Percentiles rank a stretch among this genome's conserved stretches.
These are phyloP conservation scores for Petrosia ficiformis DNA, from an alignment of 37 sponge, comb jelly and placozoan species.

Conservation along the genomic window DNA sequence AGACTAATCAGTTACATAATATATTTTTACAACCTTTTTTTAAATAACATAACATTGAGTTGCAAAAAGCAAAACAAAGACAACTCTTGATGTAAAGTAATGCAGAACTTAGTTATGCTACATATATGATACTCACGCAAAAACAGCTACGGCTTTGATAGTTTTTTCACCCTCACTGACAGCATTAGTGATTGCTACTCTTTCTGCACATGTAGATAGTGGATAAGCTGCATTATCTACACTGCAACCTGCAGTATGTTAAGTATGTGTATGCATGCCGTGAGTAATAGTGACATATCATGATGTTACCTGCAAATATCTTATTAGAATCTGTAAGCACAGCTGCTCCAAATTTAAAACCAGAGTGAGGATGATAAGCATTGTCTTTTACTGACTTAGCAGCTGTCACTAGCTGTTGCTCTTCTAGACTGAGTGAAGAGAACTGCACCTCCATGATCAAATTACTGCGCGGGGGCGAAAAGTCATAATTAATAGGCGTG, in stretches of 20 bases:
- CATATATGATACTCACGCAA: constrained; percentile 54
- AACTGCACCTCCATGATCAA: background rate
- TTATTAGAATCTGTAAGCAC: background rate
- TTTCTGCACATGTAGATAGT: constrained; percentile 82
- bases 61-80: no score
- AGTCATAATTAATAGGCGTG: background rate
- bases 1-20: no score
- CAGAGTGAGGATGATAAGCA: constrained; percentile 82
- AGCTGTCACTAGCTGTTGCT: constrained; percentile 29
- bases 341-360: constrained; percentile 86
- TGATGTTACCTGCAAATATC: background rate
- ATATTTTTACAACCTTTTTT: no score
- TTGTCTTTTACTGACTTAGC: constrained; percentile 46
- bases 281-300: no score
- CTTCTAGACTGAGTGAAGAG: no score
- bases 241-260: constrained; percentile 94
- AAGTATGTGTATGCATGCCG: no score
- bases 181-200: constrained; percentile 82
- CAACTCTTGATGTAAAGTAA: no score
- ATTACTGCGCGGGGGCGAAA: background rate
- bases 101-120: no score
- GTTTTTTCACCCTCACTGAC: constrained; percentile 64
- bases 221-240: constrained; percentile 90
- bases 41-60: no score
- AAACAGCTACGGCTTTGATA: constrained; percentile 76